Evolutionary conservation across 2,113 vertebrate species (phyloP).

Genomic region (Egretta garzetta): DNA sequence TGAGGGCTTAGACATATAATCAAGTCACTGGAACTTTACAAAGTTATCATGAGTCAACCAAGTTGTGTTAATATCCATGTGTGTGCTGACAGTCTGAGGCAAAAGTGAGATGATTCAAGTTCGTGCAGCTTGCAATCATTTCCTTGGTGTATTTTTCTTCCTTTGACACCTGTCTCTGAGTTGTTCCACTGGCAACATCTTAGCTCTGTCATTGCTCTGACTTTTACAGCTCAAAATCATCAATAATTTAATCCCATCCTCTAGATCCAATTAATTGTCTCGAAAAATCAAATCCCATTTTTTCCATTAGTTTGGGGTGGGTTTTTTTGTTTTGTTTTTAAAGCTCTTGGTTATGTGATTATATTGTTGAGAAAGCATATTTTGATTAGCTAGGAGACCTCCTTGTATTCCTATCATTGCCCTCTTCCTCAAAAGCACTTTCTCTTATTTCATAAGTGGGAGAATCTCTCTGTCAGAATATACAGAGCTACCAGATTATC

Average conservation of each 20-base stretch:
- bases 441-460: background rate
- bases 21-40: background rate
- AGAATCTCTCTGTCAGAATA: conserved; percentile 32
- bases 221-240: background rate
- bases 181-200: background rate
- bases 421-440: conserved; percentile 30
- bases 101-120: background rate
- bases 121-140: background rate
- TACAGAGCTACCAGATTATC: conserved; percentile 43
- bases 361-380: background rate
- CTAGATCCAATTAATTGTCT: background rate
- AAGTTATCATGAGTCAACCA: background rate
- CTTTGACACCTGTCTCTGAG: background rate
- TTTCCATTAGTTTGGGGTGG: background rate
- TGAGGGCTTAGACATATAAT: background rate
- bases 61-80: background rate
- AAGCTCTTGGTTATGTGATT: background rate
- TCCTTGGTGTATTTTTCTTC: background rate
- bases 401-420: background rate
- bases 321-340: background rate
- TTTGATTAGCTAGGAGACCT: background rate
- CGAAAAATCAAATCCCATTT: background rate
- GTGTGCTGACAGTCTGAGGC: background rate
- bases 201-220: background rate
- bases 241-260: background rate